phyloP scores from a whole-genome alignment of 2,888 invertebrate species.

The Tenthredo livida region DNA sequence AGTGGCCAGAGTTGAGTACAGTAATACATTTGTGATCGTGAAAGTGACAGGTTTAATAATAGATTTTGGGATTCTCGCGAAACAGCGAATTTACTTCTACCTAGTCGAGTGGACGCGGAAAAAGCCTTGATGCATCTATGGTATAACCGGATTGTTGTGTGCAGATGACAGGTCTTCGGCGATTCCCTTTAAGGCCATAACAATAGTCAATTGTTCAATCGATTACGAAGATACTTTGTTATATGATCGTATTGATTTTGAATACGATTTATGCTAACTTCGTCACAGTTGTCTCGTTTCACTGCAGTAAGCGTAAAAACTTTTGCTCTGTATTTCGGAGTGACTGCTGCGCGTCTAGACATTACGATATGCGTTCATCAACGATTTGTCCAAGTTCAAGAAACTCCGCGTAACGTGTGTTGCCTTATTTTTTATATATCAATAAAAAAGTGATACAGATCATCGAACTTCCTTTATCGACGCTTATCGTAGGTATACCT shows the following conservation, averaged over 20 bases:
- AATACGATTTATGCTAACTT: not conserved
- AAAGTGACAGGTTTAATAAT: slow-evolving; percentile 15
- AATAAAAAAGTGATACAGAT: too few relatives aligned
- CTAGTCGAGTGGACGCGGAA: not conserved
- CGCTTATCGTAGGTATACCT: too few relatives aligned
- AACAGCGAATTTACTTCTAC: not conserved
- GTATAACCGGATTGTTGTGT: not conserved
- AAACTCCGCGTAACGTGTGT: not conserved
- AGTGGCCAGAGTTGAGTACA: not conserved
- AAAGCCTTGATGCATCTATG: not conserved
- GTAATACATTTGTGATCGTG: not conserved
- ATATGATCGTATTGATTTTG: not conserved
- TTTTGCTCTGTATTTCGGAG: not conserved
- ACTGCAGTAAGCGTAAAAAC: not conserved
- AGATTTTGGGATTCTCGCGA: not conserved
- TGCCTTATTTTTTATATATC: too few relatives aligned
- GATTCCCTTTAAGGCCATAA: not conserved
- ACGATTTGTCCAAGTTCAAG: slow-evolving; percentile 24
- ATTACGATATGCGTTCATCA: slow-evolving; percentile 22
- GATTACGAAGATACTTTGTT: not conserved
- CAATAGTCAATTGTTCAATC: slow-evolving; percentile 12
- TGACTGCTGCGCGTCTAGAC: not conserved
- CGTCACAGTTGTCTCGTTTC: not conserved
- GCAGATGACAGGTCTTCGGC: slow-evolving; percentile 15
- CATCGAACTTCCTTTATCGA: not conserved